Conservation (phyloP, 2,888 invertebrate genomes). For the Lasioglossum figueresi region DNA sequence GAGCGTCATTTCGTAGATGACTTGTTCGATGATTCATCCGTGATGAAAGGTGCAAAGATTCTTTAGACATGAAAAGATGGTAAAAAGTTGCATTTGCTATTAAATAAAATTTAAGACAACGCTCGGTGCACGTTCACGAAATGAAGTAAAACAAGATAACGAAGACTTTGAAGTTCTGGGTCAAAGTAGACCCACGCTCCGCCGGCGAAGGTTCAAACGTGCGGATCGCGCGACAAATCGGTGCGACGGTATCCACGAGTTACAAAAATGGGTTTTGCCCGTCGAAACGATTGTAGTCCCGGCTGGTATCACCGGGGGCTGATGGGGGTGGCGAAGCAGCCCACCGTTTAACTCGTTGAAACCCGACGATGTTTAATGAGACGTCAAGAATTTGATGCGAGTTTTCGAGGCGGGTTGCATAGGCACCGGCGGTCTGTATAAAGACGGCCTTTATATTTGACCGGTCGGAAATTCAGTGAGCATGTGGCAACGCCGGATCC, state of each 20-base stretch:
- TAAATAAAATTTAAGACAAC: not conserved
- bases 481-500: constrained; percentile 74
- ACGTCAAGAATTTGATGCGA: constrained; percentile 74
- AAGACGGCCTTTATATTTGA: constrained; percentile 73
- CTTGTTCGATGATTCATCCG: not conserved
- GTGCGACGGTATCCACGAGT: not conserved
- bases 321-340: not conserved
- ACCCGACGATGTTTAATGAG: constrained; percentile 73
- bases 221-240: not conserved
- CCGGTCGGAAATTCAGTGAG: constrained; percentile 75
- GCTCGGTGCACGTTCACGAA: too few species aligned
- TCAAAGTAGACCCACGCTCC: not conserved
- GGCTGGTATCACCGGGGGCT: not conserved
- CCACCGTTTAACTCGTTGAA: constrained; percentile 66
- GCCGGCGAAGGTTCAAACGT: not conserved
- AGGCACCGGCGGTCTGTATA: constrained; percentile 58
- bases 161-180: not conserved
- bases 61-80: too few species aligned
- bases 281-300: not conserved
- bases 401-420: constrained; percentile 63
- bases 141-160: not conserved
- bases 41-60: not conserved
- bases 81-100: not conserved
- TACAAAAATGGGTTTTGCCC: not conserved
- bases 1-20: not conserved